phyloP scores from a whole-genome alignment of 1,140 invertebrate species.

The Drosophila teissieri region DNA sequence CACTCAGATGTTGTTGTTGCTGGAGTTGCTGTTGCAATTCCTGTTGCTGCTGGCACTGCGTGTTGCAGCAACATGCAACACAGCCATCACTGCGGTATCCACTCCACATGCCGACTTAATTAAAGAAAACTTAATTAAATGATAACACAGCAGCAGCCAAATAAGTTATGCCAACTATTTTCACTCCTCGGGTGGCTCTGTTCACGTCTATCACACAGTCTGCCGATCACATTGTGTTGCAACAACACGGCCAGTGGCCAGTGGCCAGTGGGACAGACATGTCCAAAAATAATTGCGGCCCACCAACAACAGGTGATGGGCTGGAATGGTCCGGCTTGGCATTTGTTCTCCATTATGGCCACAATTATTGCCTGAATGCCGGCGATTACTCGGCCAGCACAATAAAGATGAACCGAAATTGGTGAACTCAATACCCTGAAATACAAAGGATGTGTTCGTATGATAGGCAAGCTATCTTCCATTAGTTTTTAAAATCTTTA shows the following conservation, averaged over 20 bases:
- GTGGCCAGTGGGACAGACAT: constrained; percentile 26
- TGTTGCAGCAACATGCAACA: constrained; percentile 62
- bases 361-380: constrained; percentile 39
- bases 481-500: no score
- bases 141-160: constrained; percentile 71
- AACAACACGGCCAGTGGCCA: constrained; percentile 27
- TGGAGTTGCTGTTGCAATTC: constrained; percentile 4
- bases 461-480: not conserved
- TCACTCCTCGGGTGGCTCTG: constrained; percentile 19
- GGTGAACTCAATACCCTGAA: not conserved
- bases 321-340: not conserved
- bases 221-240: constrained; percentile 31
- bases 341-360: constrained; percentile 16
- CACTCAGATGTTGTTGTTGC: constrained; percentile 40
- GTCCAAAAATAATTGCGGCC: constrained; percentile 38
- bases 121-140: constrained; percentile 83
- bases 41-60: constrained; percentile 31
- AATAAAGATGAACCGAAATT: constrained; percentile 19
- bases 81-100: constrained; percentile 42
- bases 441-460: not conserved
- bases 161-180: constrained; percentile 70
- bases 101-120: constrained; percentile 70
- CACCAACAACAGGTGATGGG: constrained; percentile 28
- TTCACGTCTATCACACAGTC: constrained; percentile 18
- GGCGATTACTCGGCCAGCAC: constrained; percentile 14